A percentile compares a stretch with the other conserved stretches of the same genome.
These are phyloP conservation scores for Stenodera caucasica DNA, from an alignment of 2,888 invertebrate species.

Conservation along the genomic window DNA sequence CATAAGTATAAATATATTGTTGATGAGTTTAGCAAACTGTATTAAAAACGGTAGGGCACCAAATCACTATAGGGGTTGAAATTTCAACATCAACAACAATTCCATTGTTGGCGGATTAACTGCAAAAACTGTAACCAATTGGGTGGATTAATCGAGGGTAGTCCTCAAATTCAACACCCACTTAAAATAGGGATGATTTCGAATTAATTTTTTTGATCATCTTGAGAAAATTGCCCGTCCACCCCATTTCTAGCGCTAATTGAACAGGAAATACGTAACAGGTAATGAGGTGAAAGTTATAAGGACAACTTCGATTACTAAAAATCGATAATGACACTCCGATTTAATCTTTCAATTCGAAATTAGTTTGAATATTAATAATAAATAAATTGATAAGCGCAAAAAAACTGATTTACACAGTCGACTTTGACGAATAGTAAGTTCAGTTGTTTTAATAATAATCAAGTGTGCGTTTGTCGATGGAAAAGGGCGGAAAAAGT, in stretches of 20 bases:
- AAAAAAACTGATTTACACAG: not conserved
- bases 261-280: not conserved
- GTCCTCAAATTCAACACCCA: too few relatives aligned
- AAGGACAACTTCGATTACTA: not conserved
- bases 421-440: not conserved
- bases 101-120: constrained; percentile 1
- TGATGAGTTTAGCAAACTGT: constrained; percentile 14
- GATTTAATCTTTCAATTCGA: not conserved
- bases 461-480: not conserved
- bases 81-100: not conserved
- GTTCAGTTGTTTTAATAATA: not conserved
- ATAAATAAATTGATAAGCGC: too few relatives aligned
- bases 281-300: not conserved
- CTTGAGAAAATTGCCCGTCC: too few relatives aligned
- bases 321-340: not conserved
- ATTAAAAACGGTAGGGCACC: constrained; percentile 9
- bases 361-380: not conserved
- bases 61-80: not conserved
- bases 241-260: not conserved
- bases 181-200: too few relatives aligned
- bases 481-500: constrained; percentile 11
- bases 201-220: too few relatives aligned
- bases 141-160: not conserved
- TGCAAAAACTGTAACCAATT: not conserved
- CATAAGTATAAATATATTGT: constrained; percentile 22